Conservation (phyloP, 2,888 invertebrate species). For the Caenorhabditis zanzibari region DNA sequence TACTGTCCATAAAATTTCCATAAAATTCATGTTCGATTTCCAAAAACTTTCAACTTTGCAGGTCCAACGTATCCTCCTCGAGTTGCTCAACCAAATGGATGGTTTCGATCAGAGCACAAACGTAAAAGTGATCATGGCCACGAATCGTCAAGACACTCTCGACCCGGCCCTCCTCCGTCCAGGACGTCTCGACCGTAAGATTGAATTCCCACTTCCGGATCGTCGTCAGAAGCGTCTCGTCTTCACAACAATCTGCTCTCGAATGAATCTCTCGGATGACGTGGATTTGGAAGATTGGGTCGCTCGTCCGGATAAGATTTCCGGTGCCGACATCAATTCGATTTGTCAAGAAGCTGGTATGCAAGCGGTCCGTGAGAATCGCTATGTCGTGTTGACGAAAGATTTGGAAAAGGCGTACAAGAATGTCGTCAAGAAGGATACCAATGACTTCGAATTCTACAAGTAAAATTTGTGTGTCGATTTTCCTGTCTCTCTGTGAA, state of each 20-base stretch:
- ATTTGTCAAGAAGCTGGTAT: slow-evolving; percentile 99
- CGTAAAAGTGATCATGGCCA: slow-evolving; percentile 97
- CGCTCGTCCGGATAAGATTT: slow-evolving; percentile 97
- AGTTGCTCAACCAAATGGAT: slow-evolving; percentile 99
- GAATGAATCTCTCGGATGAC: slow-evolving; percentile 98
- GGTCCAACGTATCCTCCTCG: slow-evolving; percentile 97
- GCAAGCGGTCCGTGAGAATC: slow-evolving; percentile 99
- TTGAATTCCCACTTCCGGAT: slow-evolving; percentile 98
- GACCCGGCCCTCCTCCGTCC: slow-evolving; percentile 97
- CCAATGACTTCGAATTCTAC: slow-evolving; percentile 99
- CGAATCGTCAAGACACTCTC: slow-evolving; percentile 96
- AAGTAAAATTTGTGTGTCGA: slow-evolving; percentile 88
- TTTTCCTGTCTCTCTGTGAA: background rate
- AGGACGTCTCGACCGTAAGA: slow-evolving; percentile 97
- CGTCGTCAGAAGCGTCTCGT: slow-evolving; percentile 92
- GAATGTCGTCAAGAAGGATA: slow-evolving; percentile 99
- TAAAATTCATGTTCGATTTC: background rate
- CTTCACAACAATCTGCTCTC: slow-evolving; percentile 97
- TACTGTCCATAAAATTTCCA: background rate
- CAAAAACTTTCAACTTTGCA: slow-evolving; percentile 84
- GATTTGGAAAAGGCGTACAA: slow-evolving; percentile 99
- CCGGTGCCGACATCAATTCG: slow-evolving; percentile 99
- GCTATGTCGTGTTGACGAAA: slow-evolving; percentile 98
- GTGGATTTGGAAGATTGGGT: slow-evolving; percentile 98
- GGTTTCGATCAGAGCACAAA: slow-evolving; percentile 99